Evolutionary conservation across 2,888 invertebrate genomes (phyloP).

Genomic region (Crioceris asparagi): DNA sequence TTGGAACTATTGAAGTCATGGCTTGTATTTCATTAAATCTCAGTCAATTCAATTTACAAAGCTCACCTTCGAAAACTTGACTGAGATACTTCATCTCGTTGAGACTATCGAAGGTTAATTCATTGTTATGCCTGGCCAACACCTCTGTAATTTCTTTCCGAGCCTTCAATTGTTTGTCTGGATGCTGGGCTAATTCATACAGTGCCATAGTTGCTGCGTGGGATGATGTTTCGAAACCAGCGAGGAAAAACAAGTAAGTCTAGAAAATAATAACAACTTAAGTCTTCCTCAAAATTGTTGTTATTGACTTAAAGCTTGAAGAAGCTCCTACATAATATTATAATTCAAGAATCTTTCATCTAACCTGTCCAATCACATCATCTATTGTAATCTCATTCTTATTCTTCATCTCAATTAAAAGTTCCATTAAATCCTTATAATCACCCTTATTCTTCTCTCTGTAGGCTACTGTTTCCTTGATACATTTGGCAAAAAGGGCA

Average conservation of each 20-base stretch:
- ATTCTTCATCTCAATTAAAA: constrained; percentile 22
- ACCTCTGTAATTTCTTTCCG: constrained; percentile 33
- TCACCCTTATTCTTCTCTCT: constrained; percentile 22
- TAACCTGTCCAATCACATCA: constrained; percentile 39
- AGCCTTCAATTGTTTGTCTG: constrained; percentile 36
- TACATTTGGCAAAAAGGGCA: constrained; percentile 25
- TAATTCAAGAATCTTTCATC: too few species aligned
- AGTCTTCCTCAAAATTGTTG: too few species aligned
- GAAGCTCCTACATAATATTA: too few species aligned
- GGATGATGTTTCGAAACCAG: constrained; percentile 52
- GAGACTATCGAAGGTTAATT: constrained; percentile 36
- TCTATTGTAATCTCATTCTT: constrained; percentile 18
- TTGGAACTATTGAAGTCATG: too few species aligned
- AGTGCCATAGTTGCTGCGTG: constrained; percentile 46
- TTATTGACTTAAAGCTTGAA: too few species aligned
- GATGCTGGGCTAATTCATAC: constrained; percentile 41
- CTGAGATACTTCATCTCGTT: constrained; percentile 40
- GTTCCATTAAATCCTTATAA: constrained; percentile 23
- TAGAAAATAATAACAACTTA: too few species aligned
- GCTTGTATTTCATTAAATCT: too few species aligned
- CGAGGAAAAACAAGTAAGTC: constrained; percentile 47
- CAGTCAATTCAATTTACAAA: too few species aligned
- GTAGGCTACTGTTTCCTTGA: constrained; percentile 24
- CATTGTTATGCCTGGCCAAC: constrained; percentile 28
- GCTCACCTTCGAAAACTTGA: constrained; percentile 23